These are phyloP conservation scores for Diadophis punctatus DNA, from an alignment of 2,113 vertebrate species.

Conservation along the genomic window DNA sequence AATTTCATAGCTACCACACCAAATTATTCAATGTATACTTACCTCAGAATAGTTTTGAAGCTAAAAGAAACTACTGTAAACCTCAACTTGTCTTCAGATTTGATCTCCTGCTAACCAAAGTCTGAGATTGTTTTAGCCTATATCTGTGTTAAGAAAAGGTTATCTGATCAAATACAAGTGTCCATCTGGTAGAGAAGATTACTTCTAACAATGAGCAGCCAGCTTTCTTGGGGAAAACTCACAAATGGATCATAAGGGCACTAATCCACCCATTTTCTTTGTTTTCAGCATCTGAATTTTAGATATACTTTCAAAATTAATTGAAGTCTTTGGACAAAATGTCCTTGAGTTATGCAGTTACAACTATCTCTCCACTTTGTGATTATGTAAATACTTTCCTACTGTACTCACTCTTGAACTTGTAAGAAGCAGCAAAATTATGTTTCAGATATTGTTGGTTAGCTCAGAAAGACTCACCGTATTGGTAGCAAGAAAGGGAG, in stretches of 20 bases:
- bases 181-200: neutral
- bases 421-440: neutral
- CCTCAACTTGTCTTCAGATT: neutral
- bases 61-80: neutral
- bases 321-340: neutral
- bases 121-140: neutral
- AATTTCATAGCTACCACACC: neutral
- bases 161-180: neutral
- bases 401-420: neutral
- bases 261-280: neutral
- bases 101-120: neutral
- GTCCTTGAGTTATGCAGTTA: neutral
- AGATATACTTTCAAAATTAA: neutral
- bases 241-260: neutral
- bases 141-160: neutral
- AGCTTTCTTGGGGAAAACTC: neutral
- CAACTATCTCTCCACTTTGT: neutral
- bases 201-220: neutral
- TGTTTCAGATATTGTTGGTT: neutral
- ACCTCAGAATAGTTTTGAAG: neutral
- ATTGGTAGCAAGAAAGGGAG: neutral
- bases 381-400: neutral
- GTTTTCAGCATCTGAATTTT: neutral
- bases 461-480: neutral
- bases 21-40: neutral